Conservation (phyloP, 2,888 invertebrate genomes). For the Mylabris sibirica region DNA sequence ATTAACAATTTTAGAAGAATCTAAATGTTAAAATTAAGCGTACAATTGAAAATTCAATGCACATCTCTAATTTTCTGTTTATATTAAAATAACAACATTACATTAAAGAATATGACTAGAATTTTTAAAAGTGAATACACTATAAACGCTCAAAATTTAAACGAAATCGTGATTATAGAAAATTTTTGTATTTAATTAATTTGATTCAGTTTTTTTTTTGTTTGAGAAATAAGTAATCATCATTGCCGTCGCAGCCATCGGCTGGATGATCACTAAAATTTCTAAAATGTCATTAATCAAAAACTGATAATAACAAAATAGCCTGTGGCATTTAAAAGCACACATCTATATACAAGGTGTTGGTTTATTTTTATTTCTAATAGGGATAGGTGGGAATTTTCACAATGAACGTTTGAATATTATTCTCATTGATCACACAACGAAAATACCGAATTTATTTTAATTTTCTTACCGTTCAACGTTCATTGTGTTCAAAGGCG, state of each 20-base stretch:
- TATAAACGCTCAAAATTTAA: slow-evolving; percentile 15
- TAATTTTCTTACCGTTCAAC: too few relatives aligned
- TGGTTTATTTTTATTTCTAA: not conserved
- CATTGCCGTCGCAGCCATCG: slow-evolving; percentile 11
- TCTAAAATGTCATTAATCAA: not conserved
- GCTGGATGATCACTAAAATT: slow-evolving; percentile 11
- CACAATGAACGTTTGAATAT: too few relatives aligned
- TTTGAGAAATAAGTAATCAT: slow-evolving; percentile 9
- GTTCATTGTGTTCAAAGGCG: too few relatives aligned
- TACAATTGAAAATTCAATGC: not conserved
- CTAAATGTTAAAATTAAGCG: not conserved
- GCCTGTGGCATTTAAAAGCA: too few relatives aligned
- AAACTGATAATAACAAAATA: not conserved
- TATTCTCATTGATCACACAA: too few relatives aligned
- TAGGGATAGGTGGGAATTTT: too few relatives aligned
- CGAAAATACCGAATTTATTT: too few relatives aligned
- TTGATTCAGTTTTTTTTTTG: not conserved
- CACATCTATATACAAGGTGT: not conserved
- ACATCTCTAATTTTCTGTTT: not conserved
- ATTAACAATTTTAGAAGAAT: not conserved
- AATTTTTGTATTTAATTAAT: not conserved
- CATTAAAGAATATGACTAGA: not conserved
- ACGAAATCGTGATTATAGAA: not conserved
- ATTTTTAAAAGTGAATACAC: slow-evolving; percentile 12
- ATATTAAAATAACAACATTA: not conserved